Conservation (phyloP, 30 jellyfish, hydroid and myxozoan genomes). For the Aurelia aurita region DNA sequence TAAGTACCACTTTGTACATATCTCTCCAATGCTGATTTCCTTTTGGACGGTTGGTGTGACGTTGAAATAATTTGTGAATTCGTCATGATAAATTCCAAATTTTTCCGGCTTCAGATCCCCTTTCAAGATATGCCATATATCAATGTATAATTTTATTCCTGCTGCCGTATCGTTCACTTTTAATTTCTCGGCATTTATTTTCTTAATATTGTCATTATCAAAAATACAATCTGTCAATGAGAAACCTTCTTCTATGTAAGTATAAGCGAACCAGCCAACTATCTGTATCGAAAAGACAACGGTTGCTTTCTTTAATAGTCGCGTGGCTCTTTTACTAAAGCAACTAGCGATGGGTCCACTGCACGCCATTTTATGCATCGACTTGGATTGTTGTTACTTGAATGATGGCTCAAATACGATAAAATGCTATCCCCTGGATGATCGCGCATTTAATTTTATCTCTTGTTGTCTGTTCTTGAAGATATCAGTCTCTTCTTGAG, state of each 20-base stretch:
- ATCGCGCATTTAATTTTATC: too few relatives aligned
- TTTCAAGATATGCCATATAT: slow-evolving; percentile 1
- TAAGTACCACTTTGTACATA: slow-evolving; percentile 52
- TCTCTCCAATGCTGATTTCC: slow-evolving; percentile 2
- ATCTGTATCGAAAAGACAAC: slow-evolving; percentile 17
- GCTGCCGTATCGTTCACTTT: background rate
- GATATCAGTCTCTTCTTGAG: too few relatives aligned
- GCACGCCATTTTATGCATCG: background rate
- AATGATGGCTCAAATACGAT: background rate
- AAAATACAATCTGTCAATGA: slow-evolving; percentile 54
- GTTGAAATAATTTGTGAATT: slow-evolving; percentile 24
- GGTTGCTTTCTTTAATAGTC: slow-evolving; percentile 10
- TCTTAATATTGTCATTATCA: slow-evolving; percentile 27
- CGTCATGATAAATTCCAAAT: slow-evolving; percentile 33
- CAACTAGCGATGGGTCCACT: background rate
- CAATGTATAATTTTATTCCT: background rate
- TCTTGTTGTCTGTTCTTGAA: too few relatives aligned
- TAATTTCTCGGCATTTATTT: slow-evolving; percentile 5
- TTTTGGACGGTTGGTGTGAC: background rate
- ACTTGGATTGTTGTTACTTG: background rate
- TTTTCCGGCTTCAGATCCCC: slow-evolving; percentile 18
- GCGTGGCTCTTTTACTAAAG: slow-evolving; percentile 9
- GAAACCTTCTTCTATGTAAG: slow-evolving; percentile 65
- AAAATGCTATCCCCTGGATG: background rate
- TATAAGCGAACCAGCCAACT: slow-evolving; percentile 48